Evolutionary conservation across 2,113 vertebrate genomes (phyloP), one percentile per base, ranked within the genome.

Genomic region (Butastur rufipennis): DNA sequence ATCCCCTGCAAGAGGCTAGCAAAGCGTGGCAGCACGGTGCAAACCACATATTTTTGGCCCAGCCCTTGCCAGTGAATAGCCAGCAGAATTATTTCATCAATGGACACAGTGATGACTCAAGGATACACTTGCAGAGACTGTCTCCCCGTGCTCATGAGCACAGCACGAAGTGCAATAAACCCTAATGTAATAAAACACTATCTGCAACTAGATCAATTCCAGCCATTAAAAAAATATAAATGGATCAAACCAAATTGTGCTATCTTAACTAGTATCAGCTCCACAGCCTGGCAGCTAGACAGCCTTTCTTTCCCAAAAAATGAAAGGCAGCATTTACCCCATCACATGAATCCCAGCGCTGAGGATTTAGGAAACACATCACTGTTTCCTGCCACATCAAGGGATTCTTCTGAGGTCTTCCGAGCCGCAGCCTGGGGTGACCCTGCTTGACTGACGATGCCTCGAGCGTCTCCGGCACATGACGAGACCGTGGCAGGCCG

Each of bases 401-500:
- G 58, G 62, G 48, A 81, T 53, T 83, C 75, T 45, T 86, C 72
- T 3, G 1, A 65, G 56, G 53, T 59, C 61, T 19, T 56, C 58
- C 55, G 2, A 1, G n/a, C 17, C 3, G 0, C n/a, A 66, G 48
- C 31, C 29, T 0, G 1, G 29, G 18, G 3, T 34, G 25, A 53
- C 50, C 36, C 45, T 55, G 29, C 59, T 58, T 1, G 6, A 13
- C 25, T 3, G 6, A 13, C 0, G 3, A 48, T 21, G 61, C 59
- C 42, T 55, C 0, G 1, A 67, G 56, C 32, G 34, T 17, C 61
- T 67, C 38, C 5, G 1, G 65, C 72, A 66, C 36, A 27, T 1
- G 45, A 27, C 0, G 7, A 52, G 20, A 16, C 40, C 0, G 0
- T 2, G 1, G 29, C 65, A 84, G 47, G 34, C n/a, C 4, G 4